phyloP scores from a whole-genome alignment of 2,888 invertebrate genomes.

The Lapara coniferarum region DNA sequence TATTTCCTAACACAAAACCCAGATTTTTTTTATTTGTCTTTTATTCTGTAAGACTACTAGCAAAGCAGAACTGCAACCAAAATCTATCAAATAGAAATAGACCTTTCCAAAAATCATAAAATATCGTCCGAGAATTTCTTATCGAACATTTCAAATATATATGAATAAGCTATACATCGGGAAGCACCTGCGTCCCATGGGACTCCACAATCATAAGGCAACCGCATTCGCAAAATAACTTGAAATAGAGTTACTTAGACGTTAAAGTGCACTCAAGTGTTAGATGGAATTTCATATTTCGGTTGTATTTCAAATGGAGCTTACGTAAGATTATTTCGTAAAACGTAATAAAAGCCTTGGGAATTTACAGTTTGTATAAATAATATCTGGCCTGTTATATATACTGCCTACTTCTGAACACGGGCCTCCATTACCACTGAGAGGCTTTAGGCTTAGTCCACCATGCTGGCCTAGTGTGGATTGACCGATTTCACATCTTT shows the following conservation, averaged over 20 bases:
- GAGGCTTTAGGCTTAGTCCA: too few species aligned
- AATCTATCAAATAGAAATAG: not conserved
- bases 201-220: constrained; percentile 19
- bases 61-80: not conserved
- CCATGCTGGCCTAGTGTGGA: too few species aligned
- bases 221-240: constrained; percentile 21
- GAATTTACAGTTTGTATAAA: not conserved
- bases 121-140: not conserved
- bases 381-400: too few species aligned
- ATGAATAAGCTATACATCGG: not conserved
- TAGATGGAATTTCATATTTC: constrained; percentile 8
- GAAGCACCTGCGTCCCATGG: not conserved
- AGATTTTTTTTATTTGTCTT: too few species aligned
- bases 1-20: too few species aligned
- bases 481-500: too few species aligned
- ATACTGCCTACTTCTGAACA: too few species aligned
- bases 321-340: not conserved
- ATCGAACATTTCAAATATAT: constrained; percentile 1
- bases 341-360: not conserved
- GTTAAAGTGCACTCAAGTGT: constrained; percentile 18
- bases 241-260: constrained; percentile 7
- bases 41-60: too few species aligned
- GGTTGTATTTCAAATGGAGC: not conserved
- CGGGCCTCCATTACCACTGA: too few species aligned
- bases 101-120: not conserved